Conservation (phyloP, 2,113 vertebrate species). For the Copsychus sechellarum region DNA sequence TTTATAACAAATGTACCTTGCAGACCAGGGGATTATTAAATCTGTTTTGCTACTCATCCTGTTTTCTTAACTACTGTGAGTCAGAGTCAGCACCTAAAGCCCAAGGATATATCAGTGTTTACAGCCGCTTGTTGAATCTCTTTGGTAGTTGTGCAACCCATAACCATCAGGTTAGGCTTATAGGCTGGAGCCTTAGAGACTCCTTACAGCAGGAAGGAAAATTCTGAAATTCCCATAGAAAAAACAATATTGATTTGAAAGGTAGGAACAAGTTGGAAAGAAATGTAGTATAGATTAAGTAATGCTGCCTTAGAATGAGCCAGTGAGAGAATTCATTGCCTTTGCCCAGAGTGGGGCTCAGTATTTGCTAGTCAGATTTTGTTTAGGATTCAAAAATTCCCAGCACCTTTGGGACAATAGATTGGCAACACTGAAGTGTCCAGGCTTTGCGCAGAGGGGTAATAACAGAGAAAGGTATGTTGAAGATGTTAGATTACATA, state of each 20-base stretch:
- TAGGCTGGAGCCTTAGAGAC: not conserved
- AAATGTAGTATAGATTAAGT: not conserved
- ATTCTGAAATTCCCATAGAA: not conserved
- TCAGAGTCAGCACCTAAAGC: not conserved
- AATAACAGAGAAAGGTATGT: not conserved
- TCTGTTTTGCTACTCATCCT: not conserved
- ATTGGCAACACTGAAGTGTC: not conserved
- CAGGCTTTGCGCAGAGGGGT: not conserved
- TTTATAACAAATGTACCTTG: not conserved
- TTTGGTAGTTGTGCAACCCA: not conserved
- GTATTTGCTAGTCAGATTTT: not conserved
- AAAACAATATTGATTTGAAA: not conserved
- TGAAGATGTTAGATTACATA: not conserved
- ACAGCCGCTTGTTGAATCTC: not conserved
- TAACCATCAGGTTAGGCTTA: not conserved
- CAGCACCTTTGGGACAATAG: not conserved
- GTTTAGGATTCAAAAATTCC: not conserved
- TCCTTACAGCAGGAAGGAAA: not conserved
- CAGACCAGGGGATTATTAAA: not conserved
- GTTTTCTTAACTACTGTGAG: not conserved
- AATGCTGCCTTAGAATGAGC: not conserved
- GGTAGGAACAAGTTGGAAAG: not conserved
- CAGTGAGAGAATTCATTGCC: not conserved
- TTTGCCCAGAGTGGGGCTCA: not conserved
- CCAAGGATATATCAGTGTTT: not conserved